Conservation (phyloP, 2,113 vertebrate species). For the Aramus guarauna region DNA sequence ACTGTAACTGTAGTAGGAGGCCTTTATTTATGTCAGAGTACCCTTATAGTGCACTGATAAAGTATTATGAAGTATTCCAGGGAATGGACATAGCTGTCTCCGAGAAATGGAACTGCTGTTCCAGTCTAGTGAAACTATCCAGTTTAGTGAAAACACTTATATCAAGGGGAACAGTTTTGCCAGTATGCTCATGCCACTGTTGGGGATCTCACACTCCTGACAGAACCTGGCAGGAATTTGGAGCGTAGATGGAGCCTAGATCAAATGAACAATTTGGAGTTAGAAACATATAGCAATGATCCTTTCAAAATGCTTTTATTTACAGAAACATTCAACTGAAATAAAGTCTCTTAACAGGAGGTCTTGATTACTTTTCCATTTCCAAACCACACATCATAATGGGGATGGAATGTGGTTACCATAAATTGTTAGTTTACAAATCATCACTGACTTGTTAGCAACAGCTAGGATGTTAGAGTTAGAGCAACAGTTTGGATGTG, state of each 20-base stretch:
- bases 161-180: neutral
- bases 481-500: slow-evolving; percentile 64
- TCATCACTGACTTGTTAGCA: slow-evolving; percentile 68
- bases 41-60: slow-evolving; percentile 44
- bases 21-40: slow-evolving; percentile 33
- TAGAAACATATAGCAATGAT: slow-evolving; percentile 47
- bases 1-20: slow-evolving; percentile 40
- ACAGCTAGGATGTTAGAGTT: slow-evolving; percentile 56
- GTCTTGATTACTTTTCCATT: slow-evolving; percentile 69
- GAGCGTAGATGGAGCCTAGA: neutral
- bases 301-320: slow-evolving; percentile 52
- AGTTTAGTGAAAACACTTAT: slow-evolving; percentile 20
- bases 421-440: slow-evolving; percentile 70
- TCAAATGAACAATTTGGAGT: slow-evolving; percentile 36
- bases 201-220: neutral
- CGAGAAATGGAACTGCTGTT: slow-evolving; percentile 46
- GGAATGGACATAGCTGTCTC: slow-evolving; percentile 35
- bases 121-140: slow-evolving; percentile 41
- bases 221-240: slow-evolving; percentile 33
- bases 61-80: slow-evolving; percentile 12
- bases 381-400: slow-evolving; percentile 68
- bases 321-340: slow-evolving; percentile 58
- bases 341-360: slow-evolving; percentile 63
- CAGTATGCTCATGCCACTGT: neutral
- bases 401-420: slow-evolving; percentile 60